Base-by-base conservation (phyloP, 2,888 invertebrate genomes). In the Drosophila mulleri region DNA sequence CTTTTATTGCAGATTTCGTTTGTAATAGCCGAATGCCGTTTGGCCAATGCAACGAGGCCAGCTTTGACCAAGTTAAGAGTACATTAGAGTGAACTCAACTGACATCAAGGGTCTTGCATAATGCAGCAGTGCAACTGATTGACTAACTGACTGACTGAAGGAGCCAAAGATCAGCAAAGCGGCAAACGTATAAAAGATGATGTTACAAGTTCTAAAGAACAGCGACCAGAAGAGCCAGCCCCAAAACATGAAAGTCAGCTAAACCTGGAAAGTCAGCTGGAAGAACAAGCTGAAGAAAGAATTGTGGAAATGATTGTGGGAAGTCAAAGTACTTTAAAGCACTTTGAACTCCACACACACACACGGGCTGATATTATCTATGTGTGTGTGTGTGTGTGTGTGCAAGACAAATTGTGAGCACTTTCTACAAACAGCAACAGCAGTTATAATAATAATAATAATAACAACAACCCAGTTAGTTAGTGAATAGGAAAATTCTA, bases 301-400 rank as follows among this genome's bases (percentile, higher is more conserved):
- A 44, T 44, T 54, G 47, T 60, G 50, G 61, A 80, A 72, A 77
- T 67, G 78, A 78, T 67, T 81, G 88, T 89, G 88, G 83, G 90
- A 88, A 88, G 84, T 89, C 90, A 88, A 84, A 85, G 88, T 64
- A 84, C 83, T 89, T 79, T 71, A 84, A 75, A 87, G 84, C 89
- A 88, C 88, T 89, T 87, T 83, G 88, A 89, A 87, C 85, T 83
- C 68, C 50, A 50, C 16, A 48, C 20, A 54, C 35, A 61, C 48
- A 54, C 14, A 65, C 44, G 20, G 23, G 37, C 32, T 39, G 16
- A 45, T 44, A 75, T n/a, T 47, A 47, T 45, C 26, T 32, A 41
- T n/a, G 20, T 47, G 58, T 60, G 64, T 53, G 52, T 62, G 42
- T 57, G 32, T 9, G 32, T 32, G 9, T 32, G 32, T 60, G 67